Evolutionary conservation across 2,797 vertebrate genomes (phyloP).

Genomic region (Orientallactaga sibirica): DNA sequence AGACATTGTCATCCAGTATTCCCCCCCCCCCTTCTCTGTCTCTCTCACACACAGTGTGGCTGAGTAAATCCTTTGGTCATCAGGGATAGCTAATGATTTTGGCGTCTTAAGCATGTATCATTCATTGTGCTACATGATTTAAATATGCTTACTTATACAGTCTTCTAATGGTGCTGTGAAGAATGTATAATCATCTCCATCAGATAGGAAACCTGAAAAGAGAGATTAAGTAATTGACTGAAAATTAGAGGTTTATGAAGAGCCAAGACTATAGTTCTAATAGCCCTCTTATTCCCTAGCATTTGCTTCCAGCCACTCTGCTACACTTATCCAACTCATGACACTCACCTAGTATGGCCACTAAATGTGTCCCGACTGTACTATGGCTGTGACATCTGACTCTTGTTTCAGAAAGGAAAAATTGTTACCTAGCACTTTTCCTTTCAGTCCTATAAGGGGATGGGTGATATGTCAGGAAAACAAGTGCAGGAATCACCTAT

Average conservation of each 20-base stretch:
- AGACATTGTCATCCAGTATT: not conserved
- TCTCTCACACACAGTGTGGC: not conserved
- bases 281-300: not conserved
- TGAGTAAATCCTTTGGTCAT: not conserved
- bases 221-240: not conserved
- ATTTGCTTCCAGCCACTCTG: not conserved
- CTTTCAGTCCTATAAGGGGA: not conserved
- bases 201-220: conserved; percentile 6
- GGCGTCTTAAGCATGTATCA: not conserved
- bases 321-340: not conserved
- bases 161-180: not conserved
- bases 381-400: not conserved
- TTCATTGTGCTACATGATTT: not conserved
- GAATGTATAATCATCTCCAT: not conserved
- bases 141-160: not conserved
- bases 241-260: not conserved
- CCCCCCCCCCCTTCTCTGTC: no score
- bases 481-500: not conserved
- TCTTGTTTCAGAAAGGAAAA: not conserved
- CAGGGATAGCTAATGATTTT: not conserved
- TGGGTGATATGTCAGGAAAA: not conserved
- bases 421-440: not conserved
- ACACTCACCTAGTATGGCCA: not conserved
- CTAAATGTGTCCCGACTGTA: not conserved
- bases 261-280: not conserved